Evolutionary conservation across 2,113 vertebrate genomes (phyloP), one percentile per base, ranked within the genome.

Genomic region (Tragelaphus strepsiceros): DNA sequence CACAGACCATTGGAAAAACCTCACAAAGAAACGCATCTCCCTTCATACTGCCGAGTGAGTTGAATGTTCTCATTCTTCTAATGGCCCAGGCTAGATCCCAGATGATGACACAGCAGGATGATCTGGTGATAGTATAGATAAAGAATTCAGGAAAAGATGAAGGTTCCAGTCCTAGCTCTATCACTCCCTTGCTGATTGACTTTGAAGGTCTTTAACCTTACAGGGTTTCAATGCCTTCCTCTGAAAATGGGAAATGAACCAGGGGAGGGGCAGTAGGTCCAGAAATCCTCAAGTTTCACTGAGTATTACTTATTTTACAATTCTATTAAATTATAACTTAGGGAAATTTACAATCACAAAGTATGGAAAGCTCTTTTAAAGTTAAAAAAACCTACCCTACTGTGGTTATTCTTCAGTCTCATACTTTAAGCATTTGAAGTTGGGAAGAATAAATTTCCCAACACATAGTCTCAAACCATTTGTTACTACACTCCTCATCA

Each of bases 241-340:
- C 71, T 78, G 51, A 92, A 97, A 90, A 86, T 24, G 26, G 51
- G 12, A 96, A 96, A 94, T 71, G 17, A 89, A 83, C 32, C 10
- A 21, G 80, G 24, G 21, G 30, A 54, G 39, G 17, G 1, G 16
- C 3, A 53, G 22, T 58, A n/a, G 13, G 32, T 56, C 86, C 54
- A 53, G 67, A 95, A 93, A 93, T 88, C 51, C 58, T 96, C 28
- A 95, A 87, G 11, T 58, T 19, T 58, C 43, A 51, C 39, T 10
- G 54, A 71, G 3, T 77, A 28, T 46, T 32, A 96, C n/a, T 74
- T 2, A 95, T 77, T 88, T 61, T 46, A 62, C 12, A 15, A 95
- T n/a, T 86, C 16, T 53, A 87, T 54, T 39, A 92, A 95, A 83
- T 83, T 89, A 54, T 0, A 88, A 43, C 6, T 54, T 51, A 81